phyloP scores from a whole-genome alignment of 1,140 invertebrate genomes.

The Stratiolaelaps scimitus region DNA sequence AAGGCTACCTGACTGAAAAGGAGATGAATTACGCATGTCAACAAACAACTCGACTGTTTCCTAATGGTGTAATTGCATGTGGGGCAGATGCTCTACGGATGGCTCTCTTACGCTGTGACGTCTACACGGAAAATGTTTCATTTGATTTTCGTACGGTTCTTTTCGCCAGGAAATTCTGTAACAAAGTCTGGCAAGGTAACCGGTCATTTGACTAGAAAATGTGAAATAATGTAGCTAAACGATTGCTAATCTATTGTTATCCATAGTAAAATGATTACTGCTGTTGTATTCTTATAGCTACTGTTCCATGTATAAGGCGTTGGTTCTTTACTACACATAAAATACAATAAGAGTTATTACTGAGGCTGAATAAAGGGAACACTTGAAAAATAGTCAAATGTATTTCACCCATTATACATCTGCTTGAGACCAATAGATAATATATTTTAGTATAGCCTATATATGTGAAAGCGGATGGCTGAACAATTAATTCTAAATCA shows the following conservation, averaged over 20 bases:
- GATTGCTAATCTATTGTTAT: conserved; percentile 34
- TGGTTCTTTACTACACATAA: too few relatives aligned
- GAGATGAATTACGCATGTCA: conserved; percentile 69
- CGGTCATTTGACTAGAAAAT: conserved; percentile 70
- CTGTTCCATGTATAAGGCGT: too few relatives aligned
- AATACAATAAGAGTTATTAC: too few relatives aligned
- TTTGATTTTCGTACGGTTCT: conserved; percentile 90
- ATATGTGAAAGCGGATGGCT: too few relatives aligned
- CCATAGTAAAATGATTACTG: conserved; percentile 38
- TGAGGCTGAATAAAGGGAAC: too few relatives aligned
- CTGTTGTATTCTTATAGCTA: too few relatives aligned
- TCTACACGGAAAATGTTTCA: conserved; percentile 79
- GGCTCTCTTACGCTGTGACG: conserved; percentile 80
- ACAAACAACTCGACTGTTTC: conserved; percentile 85
- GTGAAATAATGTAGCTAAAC: conserved; percentile 42
- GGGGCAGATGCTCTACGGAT: conserved; percentile 95
- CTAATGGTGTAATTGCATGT: conserved; percentile 95
- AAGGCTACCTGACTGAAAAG: conserved; percentile 75
- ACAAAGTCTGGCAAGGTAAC: conserved; percentile 98
- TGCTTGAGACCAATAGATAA: too few relatives aligned
- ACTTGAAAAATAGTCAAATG: too few relatives aligned
- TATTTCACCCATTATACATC: too few relatives aligned
- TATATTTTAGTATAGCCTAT: too few relatives aligned
- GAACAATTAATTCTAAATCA: conserved; percentile 46
- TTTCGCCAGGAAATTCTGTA: conserved; percentile 96